Base-by-base conservation (phyloP, 2,113 vertebrate genomes). In the Austrofundulus limnaeus region DNA sequence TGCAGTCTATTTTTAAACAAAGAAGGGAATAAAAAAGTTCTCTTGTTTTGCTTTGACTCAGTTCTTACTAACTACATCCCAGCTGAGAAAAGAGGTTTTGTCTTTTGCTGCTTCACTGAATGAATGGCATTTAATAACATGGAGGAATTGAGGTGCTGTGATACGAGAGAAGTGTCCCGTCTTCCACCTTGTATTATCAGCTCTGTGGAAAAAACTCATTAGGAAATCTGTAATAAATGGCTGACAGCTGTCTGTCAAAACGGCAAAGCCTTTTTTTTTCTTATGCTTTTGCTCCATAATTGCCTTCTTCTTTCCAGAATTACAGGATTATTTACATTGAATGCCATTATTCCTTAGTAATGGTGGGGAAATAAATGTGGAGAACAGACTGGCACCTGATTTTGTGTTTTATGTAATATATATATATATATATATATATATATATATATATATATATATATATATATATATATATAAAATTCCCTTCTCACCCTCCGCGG, bases 181-280 rank as follows among this genome's bases (percentile, higher is more conserved):
- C 67, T 46, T 21, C 34, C 28, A 16, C 20, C 5, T 62, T 16
- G 8, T 68, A 67, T 81, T 72, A 64, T 83, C 72, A 70, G 25
- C 1, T 11, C 47, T 31, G 63, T 69, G 65, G 69, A 73, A 66
- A 70, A 61, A 77, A 75, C 56, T 83, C 66, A 71, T 80, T 65
- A 80, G 59, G 42, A 52, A 64, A 37, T 53, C 37, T 61, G 72
- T 69, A 69, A 82, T 69, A 50, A 88, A 79, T 57, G 71, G 55
- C 25, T 68, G 83, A 84, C 85, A 84, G 78, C 82, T 89, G 85
- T 84, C 85, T 77, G 73, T 91, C 83, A 87, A 77, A 83, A 13
- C 17, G 31, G 17, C 20, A 47, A 0, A 16, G 43, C 15, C 21
- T 42, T 37, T 21, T 72, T 80, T 74, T 68, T 28, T 50, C 51